Evolutionary conservation across 1,140 invertebrate genomes (phyloP).

Genomic region (Pectinophora gossypiella): DNA sequence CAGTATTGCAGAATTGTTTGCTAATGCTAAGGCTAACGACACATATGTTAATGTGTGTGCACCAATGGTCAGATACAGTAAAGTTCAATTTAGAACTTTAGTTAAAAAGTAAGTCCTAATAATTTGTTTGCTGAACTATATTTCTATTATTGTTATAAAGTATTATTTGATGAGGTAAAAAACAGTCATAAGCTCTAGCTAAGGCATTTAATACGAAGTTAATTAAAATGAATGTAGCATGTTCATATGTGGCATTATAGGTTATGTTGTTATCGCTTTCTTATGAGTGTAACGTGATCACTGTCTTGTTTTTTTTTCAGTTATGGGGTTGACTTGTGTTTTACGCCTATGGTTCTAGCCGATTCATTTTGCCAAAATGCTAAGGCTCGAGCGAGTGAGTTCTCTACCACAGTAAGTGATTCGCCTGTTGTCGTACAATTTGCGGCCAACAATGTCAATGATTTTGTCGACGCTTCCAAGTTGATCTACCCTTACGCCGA

Average conservation of each 20-base stretch:
- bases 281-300: too few species aligned
- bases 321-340: conserved; percentile 93
- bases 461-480: conserved; percentile 91
- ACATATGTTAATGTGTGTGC: conserved; percentile 88
- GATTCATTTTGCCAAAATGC: conserved; percentile 93
- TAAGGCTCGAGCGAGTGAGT: conserved; percentile 93
- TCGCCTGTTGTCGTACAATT: conserved; percentile 94
- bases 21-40: conserved; percentile 64
- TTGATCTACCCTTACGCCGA: conserved; percentile 90
- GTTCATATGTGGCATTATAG: too few species aligned
- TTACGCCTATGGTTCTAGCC: conserved; percentile 97
- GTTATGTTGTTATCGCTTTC: too few species aligned
- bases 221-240: too few species aligned
- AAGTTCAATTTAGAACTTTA: conserved; percentile 89
- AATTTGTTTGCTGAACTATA: too few species aligned
- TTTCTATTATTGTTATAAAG: too few species aligned
- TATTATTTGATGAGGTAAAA: too few species aligned
- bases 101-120: conserved; percentile 78
- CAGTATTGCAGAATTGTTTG: conserved; percentile 81
- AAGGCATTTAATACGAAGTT: too few species aligned
- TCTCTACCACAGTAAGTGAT: conserved; percentile 87
- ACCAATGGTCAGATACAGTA: conserved; percentile 97
- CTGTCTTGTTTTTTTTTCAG: conserved; percentile 44
- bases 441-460: conserved; percentile 89
- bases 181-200: too few species aligned